Percentiles rank a stretch among this genome's conserved stretches.
Evolutionary conservation across 64 coral and sea anemone genomes (phyloP).

Genomic region (Montipora foliosa): DNA sequence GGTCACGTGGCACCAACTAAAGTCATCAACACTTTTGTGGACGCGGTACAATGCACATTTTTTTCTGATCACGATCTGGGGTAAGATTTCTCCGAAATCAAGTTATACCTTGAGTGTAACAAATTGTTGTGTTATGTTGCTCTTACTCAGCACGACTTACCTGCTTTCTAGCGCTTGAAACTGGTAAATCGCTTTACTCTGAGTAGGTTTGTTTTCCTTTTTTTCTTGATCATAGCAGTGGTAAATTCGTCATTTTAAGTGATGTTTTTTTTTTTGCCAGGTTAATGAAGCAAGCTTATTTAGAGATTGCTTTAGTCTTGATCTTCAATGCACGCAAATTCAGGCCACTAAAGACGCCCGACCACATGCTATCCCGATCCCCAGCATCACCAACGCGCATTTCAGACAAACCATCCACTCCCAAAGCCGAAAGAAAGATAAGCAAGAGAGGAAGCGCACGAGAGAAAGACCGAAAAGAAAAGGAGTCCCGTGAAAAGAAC

Average conservation of each 20-base stretch:
- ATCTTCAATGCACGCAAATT: slow-evolving; percentile 34
- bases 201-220: too few relatives aligned
- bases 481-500: slow-evolving; percentile 77
- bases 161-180: too few relatives aligned
- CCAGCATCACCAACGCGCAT: not conserved
- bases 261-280: slow-evolving; percentile 42
- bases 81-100: slow-evolving; percentile 13
- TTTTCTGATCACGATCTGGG: slow-evolving; percentile 87
- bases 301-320: slow-evolving; percentile 80
- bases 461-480: slow-evolving; percentile 58
- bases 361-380: not conserved
- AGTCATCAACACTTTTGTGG: slow-evolving; percentile 47
- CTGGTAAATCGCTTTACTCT: too few relatives aligned
- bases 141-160: too few relatives aligned
- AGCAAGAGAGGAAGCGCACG: slow-evolving; percentile 73
- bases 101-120: too few relatives aligned
- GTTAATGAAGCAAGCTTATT: slow-evolving; percentile 92
- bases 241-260: not conserved
- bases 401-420: not conserved
- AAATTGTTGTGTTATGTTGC: too few relatives aligned
- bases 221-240: not conserved
- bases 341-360: slow-evolving; percentile 23
- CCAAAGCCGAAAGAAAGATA: slow-evolving; percentile 16
- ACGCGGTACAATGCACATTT: slow-evolving; percentile 69
- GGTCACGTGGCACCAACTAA: slow-evolving; percentile 18